A percentile compares a stretch with the other conserved stretches of the same genome.
phyloP scores from a whole-genome alignment of 2,113 vertebrate genomes.

The Gobius niger region DNA sequence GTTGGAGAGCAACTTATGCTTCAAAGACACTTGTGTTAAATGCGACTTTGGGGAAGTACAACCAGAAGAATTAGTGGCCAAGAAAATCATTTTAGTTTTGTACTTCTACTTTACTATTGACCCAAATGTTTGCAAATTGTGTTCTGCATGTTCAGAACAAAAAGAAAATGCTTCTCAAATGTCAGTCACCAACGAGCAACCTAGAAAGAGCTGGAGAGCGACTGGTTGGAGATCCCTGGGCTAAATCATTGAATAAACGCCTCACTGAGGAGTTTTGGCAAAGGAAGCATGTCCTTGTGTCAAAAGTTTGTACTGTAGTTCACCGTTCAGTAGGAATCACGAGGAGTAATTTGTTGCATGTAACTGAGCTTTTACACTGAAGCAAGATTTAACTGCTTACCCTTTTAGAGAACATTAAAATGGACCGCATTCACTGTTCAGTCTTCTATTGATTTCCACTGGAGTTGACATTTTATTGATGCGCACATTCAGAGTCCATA shows the following conservation, averaged over 20 bases:
- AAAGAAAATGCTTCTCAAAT: too few species aligned
- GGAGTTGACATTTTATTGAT: constrained; percentile 1
- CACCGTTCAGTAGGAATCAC: not conserved
- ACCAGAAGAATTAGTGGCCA: too few species aligned
- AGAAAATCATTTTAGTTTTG: too few species aligned
- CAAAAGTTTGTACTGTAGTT: constrained; percentile 11
- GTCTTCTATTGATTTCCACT: constrained; percentile 4
- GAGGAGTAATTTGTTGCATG: constrained; percentile 27
- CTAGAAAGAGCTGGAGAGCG: too few species aligned
- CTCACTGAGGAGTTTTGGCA: not conserved
- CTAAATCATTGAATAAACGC: not conserved
- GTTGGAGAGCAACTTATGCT: too few species aligned
- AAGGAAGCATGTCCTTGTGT: constrained; percentile 19
- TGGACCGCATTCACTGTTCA: not conserved
- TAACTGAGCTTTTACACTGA: constrained; percentile 12
- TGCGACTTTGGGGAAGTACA: too few species aligned
- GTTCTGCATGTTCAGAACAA: too few species aligned
- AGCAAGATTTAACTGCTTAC: constrained; percentile 8
- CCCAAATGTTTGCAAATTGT: too few species aligned
- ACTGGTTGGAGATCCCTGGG: not conserved
- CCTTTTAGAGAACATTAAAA: constrained; percentile 13
- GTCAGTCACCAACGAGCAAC: too few species aligned
- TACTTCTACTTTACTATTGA: too few species aligned
- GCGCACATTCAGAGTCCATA: not conserved
- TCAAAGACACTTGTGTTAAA: too few species aligned